Base-by-base conservation (phyloP, 2,888 invertebrate genomes). In the Lasioglossum marginatum region DNA sequence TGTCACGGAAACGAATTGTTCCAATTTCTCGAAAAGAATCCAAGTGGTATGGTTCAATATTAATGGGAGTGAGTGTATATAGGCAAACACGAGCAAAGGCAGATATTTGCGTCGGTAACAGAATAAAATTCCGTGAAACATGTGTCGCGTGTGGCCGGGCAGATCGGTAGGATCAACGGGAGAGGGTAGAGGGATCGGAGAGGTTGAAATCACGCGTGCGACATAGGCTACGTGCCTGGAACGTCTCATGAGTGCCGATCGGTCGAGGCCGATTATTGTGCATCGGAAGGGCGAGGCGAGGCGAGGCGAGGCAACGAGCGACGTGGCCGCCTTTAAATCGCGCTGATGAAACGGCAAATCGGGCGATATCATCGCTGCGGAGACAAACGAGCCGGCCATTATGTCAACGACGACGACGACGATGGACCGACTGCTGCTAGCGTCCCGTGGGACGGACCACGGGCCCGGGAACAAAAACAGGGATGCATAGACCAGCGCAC, bases 311-410 rank as follows among this genome's bases (percentile, higher is more conserved):
- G 31, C 31, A 2, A 0, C 6, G 8, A 8, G 77, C 77, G 71
- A 43, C 68, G 31, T 43, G 82, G 83, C 71, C 70, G 85, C 57
- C 87, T 82, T 90, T 91, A 90, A 91, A 91, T 90, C 87, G 91
- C 73, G 70, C 86, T 77, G 90, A 90, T 89, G 91, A 92, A 91
- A 92, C 86, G 87, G 91, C 92, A 89, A 91, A 92, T 92, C 89
- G 90, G n/a, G 23, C 83, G 85, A 89, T 88, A 89, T 82, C 83
- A 82, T 79, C 79, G 83, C 45, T 52, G 27, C 31, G 77, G 77
- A 85, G 90, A 90, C 84, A 90, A 90, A 90, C 84, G 90, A 87
- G 68, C 78, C 75, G 74, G 16, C 74, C 81, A 79, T 92, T 87
- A 86, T 77, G 70, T n/a, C 74, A 43, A 27, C 75, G 78, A 71